phyloP scores from a whole-genome alignment of 2,797 vertebrate genomes.

The Philypnodon macrostomus region DNA sequence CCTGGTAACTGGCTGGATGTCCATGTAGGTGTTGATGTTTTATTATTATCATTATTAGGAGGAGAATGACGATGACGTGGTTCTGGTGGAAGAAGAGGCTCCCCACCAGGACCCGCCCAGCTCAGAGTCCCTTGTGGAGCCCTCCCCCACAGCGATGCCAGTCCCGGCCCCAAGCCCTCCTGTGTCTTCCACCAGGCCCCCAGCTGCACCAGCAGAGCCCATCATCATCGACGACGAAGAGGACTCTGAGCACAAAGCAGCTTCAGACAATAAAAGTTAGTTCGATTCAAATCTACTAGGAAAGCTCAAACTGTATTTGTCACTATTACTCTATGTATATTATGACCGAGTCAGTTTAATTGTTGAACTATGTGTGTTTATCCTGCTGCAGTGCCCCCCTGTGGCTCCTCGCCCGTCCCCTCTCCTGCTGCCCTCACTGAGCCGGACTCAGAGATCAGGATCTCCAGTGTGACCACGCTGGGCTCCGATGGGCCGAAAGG shows the following conservation, averaged over 20 bases:
- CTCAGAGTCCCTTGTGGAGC: constrained; percentile 65
- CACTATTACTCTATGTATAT: no score
- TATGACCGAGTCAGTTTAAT: no score
- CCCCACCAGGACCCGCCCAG: constrained; percentile 77
- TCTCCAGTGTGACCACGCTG: constrained; percentile 95
- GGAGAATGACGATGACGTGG: constrained; percentile 94
- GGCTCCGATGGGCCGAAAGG: constrained; percentile 69
- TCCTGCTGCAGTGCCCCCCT: constrained; percentile 33
- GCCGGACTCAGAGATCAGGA: constrained; percentile 95
- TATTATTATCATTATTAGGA: no score
- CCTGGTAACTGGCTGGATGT: no score
- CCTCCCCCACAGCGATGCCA: no score
- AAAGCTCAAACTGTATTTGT: no score
- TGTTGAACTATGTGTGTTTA: no score
- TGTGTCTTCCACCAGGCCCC: constrained; percentile 71
- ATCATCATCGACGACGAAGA: constrained; percentile 99
- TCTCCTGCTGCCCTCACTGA: constrained; percentile 79
- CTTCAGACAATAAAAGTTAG: constrained; percentile 21
- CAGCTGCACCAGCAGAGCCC: constrained; percentile 84
- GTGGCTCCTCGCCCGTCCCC: constrained; percentile 31
- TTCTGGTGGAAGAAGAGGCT: constrained; percentile 88
- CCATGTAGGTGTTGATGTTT: no score
- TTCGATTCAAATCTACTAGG: background rate
- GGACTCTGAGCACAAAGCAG: constrained; percentile 82
- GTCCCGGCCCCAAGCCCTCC: constrained; percentile 54